Evolutionary conservation across 2,888 invertebrate genomes (phyloP), one percentile per base, ranked within the genome.

Genomic region (Thecocarcelia acutangulata): DNA sequence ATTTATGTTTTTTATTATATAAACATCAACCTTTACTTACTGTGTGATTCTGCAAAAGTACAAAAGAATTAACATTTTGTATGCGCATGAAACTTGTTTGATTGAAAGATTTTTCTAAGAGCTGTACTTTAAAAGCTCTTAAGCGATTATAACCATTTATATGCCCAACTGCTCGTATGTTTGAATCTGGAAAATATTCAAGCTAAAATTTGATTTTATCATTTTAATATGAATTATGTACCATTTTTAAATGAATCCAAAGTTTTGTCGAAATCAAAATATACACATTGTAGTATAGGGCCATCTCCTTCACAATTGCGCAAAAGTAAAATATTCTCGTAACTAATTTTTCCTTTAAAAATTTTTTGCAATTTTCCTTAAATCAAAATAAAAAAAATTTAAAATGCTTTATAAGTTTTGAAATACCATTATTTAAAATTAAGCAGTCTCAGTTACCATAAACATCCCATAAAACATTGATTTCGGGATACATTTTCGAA

Each of bases 221-320:
- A 17, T 46, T 17, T 8, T 1, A 9, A 46, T 17, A 46, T 46
- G 17, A 5, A 46, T 17, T 50, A 44, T 6, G n/a, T 56, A 84
- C 84, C 84, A 46, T 44, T 66, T 15, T 9, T 79, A 50, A 58
- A 72, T 17, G 44, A 19, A 56, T 50, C 40, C 37, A 84, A 63
- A 46, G 50, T 83, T 1, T 81, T 84, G 3, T 88, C 84, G 21
- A 89, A 89, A 77, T 90, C 90, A 63, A 87, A 88, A 66, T 85
- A 90, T 42, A 89, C 85, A 6, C 87, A 87, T 79, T 89, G 89
- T 0, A 90, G 58, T 9, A 90, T 86, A 0, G 90, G 90, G 0
- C 90, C 90, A 3, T 84, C 80, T 0, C 78, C 78, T 17, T 85
- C 83, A 37, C 84, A 80, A 58, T 84, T 87, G 3, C 90, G 86